A percentile compares a stretch with the other conserved stretches of the same genome.
These are phyloP conservation scores for Yoshiicerus persimilis DNA, from an alignment of 1,140 invertebrate genomes.

Conservation along the genomic window DNA sequence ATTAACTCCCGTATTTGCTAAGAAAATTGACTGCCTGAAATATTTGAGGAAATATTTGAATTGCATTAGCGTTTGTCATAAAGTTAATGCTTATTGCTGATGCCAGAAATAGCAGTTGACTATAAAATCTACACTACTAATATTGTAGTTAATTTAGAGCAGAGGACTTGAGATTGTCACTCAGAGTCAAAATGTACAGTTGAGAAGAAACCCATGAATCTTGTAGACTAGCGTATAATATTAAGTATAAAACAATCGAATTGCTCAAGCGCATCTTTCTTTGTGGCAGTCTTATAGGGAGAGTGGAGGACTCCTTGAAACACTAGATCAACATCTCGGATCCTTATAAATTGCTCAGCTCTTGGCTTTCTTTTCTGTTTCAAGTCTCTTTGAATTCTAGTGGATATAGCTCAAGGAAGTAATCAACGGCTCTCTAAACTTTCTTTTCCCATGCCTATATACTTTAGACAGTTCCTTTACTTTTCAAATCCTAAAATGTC, in stretches of 20 bases:
- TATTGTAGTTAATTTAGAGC: no score
- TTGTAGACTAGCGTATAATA: not conserved
- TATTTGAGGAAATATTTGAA: no score
- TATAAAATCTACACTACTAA: no score
- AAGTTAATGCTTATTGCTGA: no score
- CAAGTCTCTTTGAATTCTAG: not conserved
- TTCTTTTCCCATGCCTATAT: not conserved
- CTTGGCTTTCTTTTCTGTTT: not conserved
- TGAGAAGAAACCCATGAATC: not conserved
- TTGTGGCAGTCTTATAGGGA: not conserved
- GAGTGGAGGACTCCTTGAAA: not conserved
- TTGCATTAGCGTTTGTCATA: no score
- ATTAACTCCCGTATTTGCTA: no score
- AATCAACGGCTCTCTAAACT: not conserved
- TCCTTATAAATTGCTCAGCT: conserved; percentile 4
- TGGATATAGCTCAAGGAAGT: not conserved
- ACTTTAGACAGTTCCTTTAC: not conserved
- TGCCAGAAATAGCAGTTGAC: no score
- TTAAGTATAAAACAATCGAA: conserved; percentile 18
- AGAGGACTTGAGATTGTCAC: not conserved
- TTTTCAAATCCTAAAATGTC: not conserved
- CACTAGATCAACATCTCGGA: conserved; percentile 6
- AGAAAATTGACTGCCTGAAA: no score
- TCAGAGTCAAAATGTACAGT: not conserved
- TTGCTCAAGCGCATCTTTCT: not conserved